Conservation (phyloP, 2,888 invertebrate species). For the Drosophila maculinotata region DNA sequence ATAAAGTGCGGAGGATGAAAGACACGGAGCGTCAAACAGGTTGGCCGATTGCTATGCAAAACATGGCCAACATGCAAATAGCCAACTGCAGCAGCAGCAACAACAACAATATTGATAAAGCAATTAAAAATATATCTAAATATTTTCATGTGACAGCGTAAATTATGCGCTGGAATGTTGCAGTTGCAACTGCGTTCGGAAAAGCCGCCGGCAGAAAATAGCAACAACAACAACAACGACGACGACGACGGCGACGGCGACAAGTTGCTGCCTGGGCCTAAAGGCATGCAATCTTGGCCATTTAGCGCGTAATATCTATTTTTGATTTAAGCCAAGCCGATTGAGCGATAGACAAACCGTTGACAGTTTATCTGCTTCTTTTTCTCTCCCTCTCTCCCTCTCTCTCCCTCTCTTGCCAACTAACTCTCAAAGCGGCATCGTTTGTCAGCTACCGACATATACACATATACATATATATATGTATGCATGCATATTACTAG, state of each 20-base stretch:
- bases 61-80: conserved; percentile 58
- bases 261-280: conserved; percentile 15
- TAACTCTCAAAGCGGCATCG: too few relatives aligned
- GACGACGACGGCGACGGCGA: too few relatives aligned
- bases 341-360: conserved; percentile 75
- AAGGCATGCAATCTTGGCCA: conserved; percentile 35
- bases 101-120: conserved; percentile 71
- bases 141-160: conserved; percentile 64
- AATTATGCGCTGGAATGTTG: conserved; percentile 76
- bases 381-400: not conserved
- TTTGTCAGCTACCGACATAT: conserved; percentile 37
- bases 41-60: conserved; percentile 75
- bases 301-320: conserved; percentile 61
- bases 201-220: conserved; percentile 33
- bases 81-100: conserved; percentile 18
- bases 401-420: too few relatives aligned
- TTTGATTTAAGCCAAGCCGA: conserved; percentile 62
- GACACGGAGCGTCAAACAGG: conserved; percentile 24
- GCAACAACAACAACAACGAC: conserved; percentile 19
- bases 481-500: conserved; percentile 1
- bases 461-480: conserved; percentile 1
- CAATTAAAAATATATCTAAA: conserved; percentile 78
- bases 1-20: conserved; percentile 53
- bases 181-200: conserved; percentile 36
- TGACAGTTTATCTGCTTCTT: conserved; percentile 51